phyloP scores from a whole-genome alignment of 2,888 invertebrate species.

The Crocallis elinguaria region DNA sequence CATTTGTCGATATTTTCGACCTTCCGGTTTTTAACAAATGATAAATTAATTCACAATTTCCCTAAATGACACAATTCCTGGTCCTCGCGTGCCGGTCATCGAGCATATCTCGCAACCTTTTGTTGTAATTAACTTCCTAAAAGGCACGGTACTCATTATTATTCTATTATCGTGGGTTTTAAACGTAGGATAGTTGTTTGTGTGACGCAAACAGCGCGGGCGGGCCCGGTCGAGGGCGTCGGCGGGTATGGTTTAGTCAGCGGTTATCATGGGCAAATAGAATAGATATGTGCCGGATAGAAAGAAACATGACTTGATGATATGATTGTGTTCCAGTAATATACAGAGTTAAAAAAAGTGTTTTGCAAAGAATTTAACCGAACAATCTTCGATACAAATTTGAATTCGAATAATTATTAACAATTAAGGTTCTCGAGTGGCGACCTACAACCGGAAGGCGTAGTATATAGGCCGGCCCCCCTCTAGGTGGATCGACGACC shows the following conservation, averaged over 20 bases:
- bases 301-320: constrained; percentile 30
- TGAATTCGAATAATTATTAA: no score
- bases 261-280: constrained; percentile 72
- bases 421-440: no score
- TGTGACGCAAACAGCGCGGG: constrained; percentile 66
- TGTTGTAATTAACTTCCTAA: constrained; percentile 25
- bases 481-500: no score
- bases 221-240: constrained; percentile 71
- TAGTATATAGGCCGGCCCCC: no score
- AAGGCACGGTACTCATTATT: constrained; percentile 28
- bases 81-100: constrained; percentile 14
- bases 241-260: constrained; percentile 58
- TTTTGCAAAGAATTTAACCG: no score
- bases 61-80: neutral
- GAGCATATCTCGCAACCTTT: constrained; percentile 21
- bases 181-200: constrained; percentile 63
- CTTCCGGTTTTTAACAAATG: no score
- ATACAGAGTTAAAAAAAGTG: neutral
- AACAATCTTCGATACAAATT: no score
- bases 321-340: neutral
- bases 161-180: constrained; percentile 45
- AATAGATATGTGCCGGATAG: constrained; percentile 50
- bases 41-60: neutral
- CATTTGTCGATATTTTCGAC: no score
- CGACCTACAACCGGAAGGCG: no score